Conservation (phyloP, 2,888 invertebrate genomes). For the Cryptus viduatorius region DNA sequence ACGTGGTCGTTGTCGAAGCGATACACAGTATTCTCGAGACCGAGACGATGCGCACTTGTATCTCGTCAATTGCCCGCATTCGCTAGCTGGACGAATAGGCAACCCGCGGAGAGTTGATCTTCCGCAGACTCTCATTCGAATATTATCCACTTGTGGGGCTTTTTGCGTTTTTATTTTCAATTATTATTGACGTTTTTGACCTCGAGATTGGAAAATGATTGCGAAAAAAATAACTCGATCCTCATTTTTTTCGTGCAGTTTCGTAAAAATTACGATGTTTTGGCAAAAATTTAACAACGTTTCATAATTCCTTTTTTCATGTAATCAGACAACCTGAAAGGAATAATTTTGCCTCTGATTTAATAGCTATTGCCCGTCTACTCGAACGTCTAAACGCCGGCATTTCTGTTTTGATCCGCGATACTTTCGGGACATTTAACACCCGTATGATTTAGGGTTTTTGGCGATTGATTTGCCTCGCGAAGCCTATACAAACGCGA, state of each 20-base stretch:
- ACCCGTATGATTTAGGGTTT: neutral
- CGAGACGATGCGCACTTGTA: neutral
- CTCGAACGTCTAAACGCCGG: neutral
- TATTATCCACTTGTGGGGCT: neutral
- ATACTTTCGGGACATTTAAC: neutral
- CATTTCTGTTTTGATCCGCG: slow-evolving; percentile 23
- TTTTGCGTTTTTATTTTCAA: neutral
- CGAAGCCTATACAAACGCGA: slow-evolving; percentile 6
- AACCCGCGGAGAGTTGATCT: neutral
- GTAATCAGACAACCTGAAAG: slow-evolving; percentile 18
- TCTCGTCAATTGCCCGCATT: slow-evolving; percentile 35
- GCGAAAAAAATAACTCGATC: no score
- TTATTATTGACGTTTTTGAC: neutral
- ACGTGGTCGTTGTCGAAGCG: slow-evolving; percentile 6
- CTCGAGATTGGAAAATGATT: no score
- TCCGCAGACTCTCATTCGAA: slow-evolving; percentile 26
- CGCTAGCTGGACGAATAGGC: neutral
- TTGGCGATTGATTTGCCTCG: slow-evolving; percentile 36
- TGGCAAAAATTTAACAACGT: no score
- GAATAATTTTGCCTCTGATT: neutral
- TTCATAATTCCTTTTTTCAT: no score
- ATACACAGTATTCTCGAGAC: slow-evolving; percentile 11
- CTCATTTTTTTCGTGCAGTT: neutral
- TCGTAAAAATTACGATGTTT: no score
- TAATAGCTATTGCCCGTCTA: neutral